Percentiles rank a stretch among this genome's conserved stretches.
Evolutionary conservation across 1,140 invertebrate species (phyloP).

Genomic region (Mactra quadrangularis): DNA sequence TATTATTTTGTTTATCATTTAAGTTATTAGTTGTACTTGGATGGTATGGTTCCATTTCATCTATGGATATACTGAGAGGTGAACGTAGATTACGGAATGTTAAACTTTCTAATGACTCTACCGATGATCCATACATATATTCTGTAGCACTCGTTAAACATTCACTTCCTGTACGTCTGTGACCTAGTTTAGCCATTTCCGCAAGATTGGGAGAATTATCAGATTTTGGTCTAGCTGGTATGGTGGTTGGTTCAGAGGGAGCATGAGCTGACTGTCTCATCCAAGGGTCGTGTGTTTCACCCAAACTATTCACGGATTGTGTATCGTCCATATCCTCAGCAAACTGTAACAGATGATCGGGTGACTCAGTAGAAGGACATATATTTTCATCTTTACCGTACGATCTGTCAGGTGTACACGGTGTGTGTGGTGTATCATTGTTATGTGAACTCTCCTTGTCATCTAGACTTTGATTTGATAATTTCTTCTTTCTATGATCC

Average conservation of each 20-base stretch:
- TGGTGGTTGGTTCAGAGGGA: constrained; percentile 19
- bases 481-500: constrained; percentile 45
- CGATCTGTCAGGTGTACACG: not conserved
- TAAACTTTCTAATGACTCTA: constrained; percentile 70
- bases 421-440: not conserved
- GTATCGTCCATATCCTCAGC: constrained; percentile 47
- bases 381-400: constrained; percentile 52
- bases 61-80: constrained; percentile 72
- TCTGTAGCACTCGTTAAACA: constrained; percentile 75
- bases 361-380: constrained; percentile 9
- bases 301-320: constrained; percentile 36
- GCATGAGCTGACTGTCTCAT: constrained; percentile 22
- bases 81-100: constrained; percentile 58
- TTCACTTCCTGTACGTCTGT: constrained; percentile 79
- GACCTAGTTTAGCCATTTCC: constrained; percentile 38
- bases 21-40: constrained; percentile 48
- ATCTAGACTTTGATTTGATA: not conserved
- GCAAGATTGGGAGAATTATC: constrained; percentile 55
- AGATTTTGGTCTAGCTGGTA: constrained; percentile 54
- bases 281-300: constrained; percentile 30
- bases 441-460: not conserved
- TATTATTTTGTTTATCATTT: constrained; percentile 73
- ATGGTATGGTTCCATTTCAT: constrained; percentile 65
- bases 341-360: constrained; percentile 39
- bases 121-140: constrained; percentile 61